phyloP scores from a whole-genome alignment of 2,797 vertebrate species.

The Danionella dracula region DNA sequence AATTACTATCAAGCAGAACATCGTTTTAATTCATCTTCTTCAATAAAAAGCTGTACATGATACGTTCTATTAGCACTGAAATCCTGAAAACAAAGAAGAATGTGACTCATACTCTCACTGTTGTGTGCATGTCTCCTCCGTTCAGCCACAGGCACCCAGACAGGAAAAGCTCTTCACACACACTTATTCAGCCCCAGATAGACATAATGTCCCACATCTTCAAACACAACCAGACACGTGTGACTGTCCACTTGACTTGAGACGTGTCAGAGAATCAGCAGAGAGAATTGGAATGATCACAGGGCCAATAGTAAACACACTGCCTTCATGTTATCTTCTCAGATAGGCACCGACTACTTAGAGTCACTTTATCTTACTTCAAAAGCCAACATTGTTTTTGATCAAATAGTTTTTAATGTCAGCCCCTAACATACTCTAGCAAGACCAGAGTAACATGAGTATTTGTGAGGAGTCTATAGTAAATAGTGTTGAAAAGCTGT shows the following conservation, averaged over 20 bases:
- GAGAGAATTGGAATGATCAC: no score
- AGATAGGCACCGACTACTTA: not conserved
- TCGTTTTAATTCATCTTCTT: no score
- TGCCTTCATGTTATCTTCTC: not conserved
- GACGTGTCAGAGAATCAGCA: not conserved
- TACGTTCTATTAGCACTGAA: not conserved
- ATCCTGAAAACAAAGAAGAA: not conserved
- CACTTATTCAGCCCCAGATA: not conserved
- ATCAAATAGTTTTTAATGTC: not conserved
- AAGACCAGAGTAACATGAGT: slow-evolving; percentile 3
- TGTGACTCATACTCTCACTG: not conserved
- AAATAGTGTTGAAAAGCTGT: slow-evolving; percentile 51
- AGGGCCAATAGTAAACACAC: not conserved
- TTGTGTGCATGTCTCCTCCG: not conserved
- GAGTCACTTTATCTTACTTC: slow-evolving; percentile 20
- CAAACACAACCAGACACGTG: slow-evolving; percentile 3
- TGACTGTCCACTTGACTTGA: not conserved
- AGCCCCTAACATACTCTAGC: not conserved
- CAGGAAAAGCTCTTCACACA: slow-evolving; percentile 21
- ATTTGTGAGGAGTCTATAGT: slow-evolving; percentile 31
- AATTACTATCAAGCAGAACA: no score
- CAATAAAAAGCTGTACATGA: no score
- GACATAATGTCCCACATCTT: slow-evolving; percentile 7
- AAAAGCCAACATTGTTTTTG: not conserved
- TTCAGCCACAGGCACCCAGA: slow-evolving; percentile 15